Evolutionary conservation across 2,888 invertebrate species (phyloP), one percentile per base, ranked within the genome.

Genomic region (Drosophila atripex): DNA sequence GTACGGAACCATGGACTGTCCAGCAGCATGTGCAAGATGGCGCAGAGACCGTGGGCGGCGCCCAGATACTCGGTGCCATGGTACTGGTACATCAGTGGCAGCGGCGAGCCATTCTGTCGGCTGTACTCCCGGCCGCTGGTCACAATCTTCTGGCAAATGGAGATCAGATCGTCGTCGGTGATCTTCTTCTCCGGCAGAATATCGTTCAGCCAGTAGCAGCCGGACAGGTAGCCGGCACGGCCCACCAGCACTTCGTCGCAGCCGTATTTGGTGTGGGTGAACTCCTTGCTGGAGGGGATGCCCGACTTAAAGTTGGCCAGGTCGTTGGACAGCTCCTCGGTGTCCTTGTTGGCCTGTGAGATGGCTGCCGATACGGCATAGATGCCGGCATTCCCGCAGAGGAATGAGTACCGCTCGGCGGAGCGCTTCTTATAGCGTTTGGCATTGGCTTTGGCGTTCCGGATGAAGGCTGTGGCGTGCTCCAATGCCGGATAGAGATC

Each of bases 211-310:
- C 96, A 96, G 28, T 96, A 90, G 5, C 95, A 94, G 5, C 96
- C 97, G 75, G 95, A 94, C 0, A 97, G 89, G 83, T 95, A 97
- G 0, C 97, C 97, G 45, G 97, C 95, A 71, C 97, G 93, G 0
- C 97, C 97, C 0, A 97, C 96, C 84, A 97, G 95, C 21, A 97
- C 92, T 90, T 97, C 97, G 91, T 97, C 97, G 32, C 95, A 95
- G 16, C 95, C 95, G 85, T 93, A 93, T 84, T 93, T 93, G 11
- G 94, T 91, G 80, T 94, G 95, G 74, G 92, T 90, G 52, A 90
- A 80, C 54, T 93, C 92, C 77, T 93, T 93, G 80, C 93, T 93
- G 63, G 90, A 85, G 4, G 88, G 84, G 60, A 91, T 89, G n/a
- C 91, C 91, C 12, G 88, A 77, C 45, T 88, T 87, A 38, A 92